Conservation (phyloP, 64 coral and sea anemone species). For the Montipora efflorescens region DNA sequence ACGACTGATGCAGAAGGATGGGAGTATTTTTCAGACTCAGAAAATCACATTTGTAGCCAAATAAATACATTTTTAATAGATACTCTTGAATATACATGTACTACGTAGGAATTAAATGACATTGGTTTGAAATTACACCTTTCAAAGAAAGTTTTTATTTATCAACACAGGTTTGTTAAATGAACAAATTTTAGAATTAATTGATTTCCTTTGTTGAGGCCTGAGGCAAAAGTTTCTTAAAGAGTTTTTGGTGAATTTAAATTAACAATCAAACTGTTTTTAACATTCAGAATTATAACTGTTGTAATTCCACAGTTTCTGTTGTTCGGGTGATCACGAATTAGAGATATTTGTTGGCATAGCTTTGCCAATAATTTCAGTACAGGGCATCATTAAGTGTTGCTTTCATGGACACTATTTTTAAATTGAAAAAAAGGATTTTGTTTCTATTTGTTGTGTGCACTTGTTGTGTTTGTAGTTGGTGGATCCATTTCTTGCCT, state of each 20-base stretch:
- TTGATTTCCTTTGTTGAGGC: neutral
- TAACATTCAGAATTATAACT: no score
- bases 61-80: neutral
- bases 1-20: neutral
- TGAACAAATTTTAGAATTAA: neutral
- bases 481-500: no score
- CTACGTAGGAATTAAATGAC: neutral
- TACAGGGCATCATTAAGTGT: no score
- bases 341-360: no score
- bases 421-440: no score
- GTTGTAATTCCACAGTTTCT: no score
- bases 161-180: neutral
- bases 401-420: no score
- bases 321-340: no score
- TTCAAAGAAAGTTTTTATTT: neutral
- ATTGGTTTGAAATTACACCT: neutral
- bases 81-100: neutral
- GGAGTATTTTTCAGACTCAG: neutral
- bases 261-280: no score
- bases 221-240: neutral
- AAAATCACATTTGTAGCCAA: neutral
- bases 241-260: neutral
- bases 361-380: no score
- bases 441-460: no score
- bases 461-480: no score